phyloP scores from a whole-genome alignment of 2,797 vertebrate genomes.

The Zalophus californianus region DNA sequence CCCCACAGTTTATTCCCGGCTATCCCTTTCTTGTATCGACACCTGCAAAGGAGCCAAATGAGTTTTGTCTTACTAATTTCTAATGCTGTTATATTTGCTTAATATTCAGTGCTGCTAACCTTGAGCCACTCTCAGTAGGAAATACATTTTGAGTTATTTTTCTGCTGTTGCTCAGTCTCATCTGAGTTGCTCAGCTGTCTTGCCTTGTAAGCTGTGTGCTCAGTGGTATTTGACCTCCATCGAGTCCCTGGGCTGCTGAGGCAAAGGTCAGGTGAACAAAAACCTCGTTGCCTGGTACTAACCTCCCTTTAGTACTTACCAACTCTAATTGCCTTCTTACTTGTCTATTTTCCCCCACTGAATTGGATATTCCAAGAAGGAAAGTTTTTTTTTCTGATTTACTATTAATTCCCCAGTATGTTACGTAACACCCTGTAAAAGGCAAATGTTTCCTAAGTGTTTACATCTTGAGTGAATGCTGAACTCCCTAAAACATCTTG shows the following conservation, averaged over 20 bases:
- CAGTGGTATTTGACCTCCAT: not conserved
- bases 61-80: not conserved
- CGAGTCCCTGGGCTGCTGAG: not conserved
- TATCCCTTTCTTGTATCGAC: not conserved
- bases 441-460: conserved; percentile 25
- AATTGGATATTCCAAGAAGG: conserved; percentile 41
- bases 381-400: conserved; percentile 56
- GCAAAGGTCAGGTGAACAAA: conserved; percentile 27
- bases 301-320: not conserved
- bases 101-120: not conserved
- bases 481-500: conserved; percentile 42
- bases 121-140: not conserved
- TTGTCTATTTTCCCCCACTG: not conserved
- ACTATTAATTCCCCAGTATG: not conserved
- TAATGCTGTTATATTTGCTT: conserved; percentile 19
- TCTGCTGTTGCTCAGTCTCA: not conserved
- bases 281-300: not conserved
- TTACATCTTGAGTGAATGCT: conserved; percentile 36
- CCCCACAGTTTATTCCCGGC: not conserved
- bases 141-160: not conserved
- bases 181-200: not conserved
- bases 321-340: conserved; percentile 40
- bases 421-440: conserved; percentile 43
- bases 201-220: not conserved
- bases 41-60: not conserved